Conservation (phyloP, 2,113 vertebrate genomes). For the Neolamprologus sp. region DNA sequence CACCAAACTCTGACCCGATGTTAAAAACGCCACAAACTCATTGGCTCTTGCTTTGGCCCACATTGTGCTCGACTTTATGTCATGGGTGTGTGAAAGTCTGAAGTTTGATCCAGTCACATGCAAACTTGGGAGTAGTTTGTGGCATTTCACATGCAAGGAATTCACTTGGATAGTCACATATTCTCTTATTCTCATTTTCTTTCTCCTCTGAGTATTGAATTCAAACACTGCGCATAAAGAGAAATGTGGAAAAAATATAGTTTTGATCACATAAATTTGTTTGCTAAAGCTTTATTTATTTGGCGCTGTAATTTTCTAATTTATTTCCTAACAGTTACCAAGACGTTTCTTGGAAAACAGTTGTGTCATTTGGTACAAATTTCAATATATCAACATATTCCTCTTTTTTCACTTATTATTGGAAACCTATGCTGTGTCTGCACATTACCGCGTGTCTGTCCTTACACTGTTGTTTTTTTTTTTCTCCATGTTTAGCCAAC, state of each 20-base stretch:
- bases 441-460: not conserved
- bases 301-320: not conserved
- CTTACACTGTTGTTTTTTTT: rapidly evolving
- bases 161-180: not conserved
- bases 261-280: not conserved
- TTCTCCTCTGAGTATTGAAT: not conserved
- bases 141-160: not conserved
- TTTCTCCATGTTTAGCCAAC: not conserved
- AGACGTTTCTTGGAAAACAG: not conserved
- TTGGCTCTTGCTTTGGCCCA: not conserved
- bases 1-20: slow-evolving; percentile 5
- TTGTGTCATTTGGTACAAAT: not conserved
- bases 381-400: not conserved
- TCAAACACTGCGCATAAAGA: not conserved
- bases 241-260: rapidly evolving
- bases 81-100: slow-evolving; percentile 19
- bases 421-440: not conserved
- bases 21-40: not conserved
- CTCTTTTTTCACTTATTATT: not conserved
- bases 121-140: not conserved
- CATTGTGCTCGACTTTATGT: not conserved
- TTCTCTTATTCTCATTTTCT: not conserved
- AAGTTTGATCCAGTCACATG: not conserved
- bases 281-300: not conserved
- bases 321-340: not conserved